Base-by-base conservation (phyloP, 2,113 vertebrate species). In the Cervus canadensis region DNA sequence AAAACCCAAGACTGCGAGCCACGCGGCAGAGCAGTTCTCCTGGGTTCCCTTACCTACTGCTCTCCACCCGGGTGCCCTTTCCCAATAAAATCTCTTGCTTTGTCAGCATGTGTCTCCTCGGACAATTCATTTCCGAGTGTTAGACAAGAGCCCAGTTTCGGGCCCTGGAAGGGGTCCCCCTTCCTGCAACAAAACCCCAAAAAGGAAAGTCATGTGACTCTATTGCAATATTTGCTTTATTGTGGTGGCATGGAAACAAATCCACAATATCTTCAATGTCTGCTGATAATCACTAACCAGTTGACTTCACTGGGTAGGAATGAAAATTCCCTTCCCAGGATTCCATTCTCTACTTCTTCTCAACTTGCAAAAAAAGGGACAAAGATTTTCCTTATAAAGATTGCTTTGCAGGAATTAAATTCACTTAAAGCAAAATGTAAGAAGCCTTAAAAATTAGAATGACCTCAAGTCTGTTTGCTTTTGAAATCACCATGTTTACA, bases 361-460 rank as follows among this genome's bases (percentile, higher is more conserved):
- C 81, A 56, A 50, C 60, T 92, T 87, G 10, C 0, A 28, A 28
- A 36, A 56, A 5, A 10, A 94, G 16, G 16, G 10, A 79, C 3
- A 23, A 56, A 28, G 25, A 74, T 45, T 76, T 59, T 36, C 26
- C 8, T 21, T 67, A 36, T 6, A 30, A 95, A 40, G 56, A 28
- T 48, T 76, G 28, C 26, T 43, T 14, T 59, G 16, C 5, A 92
- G 56, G 40, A 81, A 89, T 89, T 95, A 48, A 52, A 30, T 71
- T 96, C 28, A 89, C 2, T 9, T 90, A 64, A 54, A 96, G 23
- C 28, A 97, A 91, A 98, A 96, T 67, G 59, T 57, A 40, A 82
- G 9, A 56, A 85, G 33, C 1, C 59, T 71, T 95, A 87, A 97
- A 89, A 97, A 96, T 64, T 11, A 88, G 10, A 92, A 83, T 71